These are phyloP conservation scores for Gnathonemus longibarbis DNA, from an alignment of 2,113 vertebrate genomes.

Conservation along the genomic window DNA sequence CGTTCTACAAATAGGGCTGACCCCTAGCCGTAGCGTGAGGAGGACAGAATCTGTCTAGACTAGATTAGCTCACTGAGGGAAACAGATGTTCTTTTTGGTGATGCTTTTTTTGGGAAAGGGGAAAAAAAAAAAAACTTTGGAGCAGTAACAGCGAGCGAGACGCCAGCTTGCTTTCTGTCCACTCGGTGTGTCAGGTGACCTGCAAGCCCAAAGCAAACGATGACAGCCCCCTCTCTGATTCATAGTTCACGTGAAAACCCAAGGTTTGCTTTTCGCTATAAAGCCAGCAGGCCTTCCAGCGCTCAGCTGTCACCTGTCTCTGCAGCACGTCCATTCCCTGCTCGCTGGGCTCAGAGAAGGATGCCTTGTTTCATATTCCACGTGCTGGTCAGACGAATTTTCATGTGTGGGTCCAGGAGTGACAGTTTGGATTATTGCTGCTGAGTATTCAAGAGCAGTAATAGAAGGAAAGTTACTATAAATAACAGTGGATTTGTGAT, in stretches of 20 bases:
- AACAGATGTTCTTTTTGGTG: constrained; percentile 2
- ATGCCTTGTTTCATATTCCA: too few relatives aligned
- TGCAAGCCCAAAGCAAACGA: background rate
- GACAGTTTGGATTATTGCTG: background rate
- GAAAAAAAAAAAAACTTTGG: background rate
- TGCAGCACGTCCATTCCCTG: background rate
- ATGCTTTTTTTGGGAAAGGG: background rate
- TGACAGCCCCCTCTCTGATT: background rate
- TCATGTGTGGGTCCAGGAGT: background rate
- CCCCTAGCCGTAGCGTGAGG: background rate
- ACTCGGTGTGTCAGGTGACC: background rate
- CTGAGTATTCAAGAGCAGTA: background rate
- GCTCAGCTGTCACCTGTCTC: background rate
- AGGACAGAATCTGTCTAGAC: constrained; percentile 7
- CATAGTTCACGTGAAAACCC: background rate
- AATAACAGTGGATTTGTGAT: background rate
- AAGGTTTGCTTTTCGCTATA: background rate
- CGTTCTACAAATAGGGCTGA: background rate
- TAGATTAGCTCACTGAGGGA: constrained; percentile 2
- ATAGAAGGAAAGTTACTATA: background rate
- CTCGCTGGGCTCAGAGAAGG: background rate
- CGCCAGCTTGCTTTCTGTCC: background rate
- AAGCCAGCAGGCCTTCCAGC: background rate
- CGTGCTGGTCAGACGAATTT: background rate
- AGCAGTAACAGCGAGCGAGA: background rate